Evolutionary conservation across 1,140 invertebrate genomes (phyloP).

Genomic region (Ylistrum balloti): DNA sequence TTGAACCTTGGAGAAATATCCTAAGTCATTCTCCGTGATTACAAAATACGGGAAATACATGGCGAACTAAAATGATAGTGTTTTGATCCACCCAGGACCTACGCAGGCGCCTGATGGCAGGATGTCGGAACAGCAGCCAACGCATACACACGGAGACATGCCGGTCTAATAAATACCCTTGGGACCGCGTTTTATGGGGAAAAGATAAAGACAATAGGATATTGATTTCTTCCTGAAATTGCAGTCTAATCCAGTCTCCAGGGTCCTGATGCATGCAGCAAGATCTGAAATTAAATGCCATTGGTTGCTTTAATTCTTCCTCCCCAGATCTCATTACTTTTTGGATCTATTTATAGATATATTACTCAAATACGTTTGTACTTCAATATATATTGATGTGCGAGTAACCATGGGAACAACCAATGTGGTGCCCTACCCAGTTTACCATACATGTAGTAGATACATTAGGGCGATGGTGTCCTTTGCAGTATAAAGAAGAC

Average conservation of each 20-base stretch:
- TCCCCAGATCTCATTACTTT: constrained; percentile 23
- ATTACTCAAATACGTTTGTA: constrained; percentile 7
- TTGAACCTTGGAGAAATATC: background rate
- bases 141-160: background rate
- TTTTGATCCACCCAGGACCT: background rate
- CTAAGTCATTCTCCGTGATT: background rate
- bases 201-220: constrained; percentile 28
- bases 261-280: constrained; percentile 11
- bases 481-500: too few species aligned
- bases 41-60: background rate
- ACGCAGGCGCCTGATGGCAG: constrained; percentile 2
- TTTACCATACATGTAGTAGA: background rate
- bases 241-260: constrained; percentile 15
- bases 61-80: background rate
- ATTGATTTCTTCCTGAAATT: constrained; percentile 35
- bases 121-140: constrained; percentile 22
- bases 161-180: constrained; percentile 16
- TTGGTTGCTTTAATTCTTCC: constrained; percentile 39
- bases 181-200: background rate
- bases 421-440: background rate
- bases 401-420: background rate
- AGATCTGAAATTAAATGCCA: constrained; percentile 39
- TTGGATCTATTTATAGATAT: background rate
- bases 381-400: constrained; percentile 26
- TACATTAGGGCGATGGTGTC: background rate